Percentiles rank a stretch among this genome's conserved stretches.
Evolutionary conservation across 2,888 invertebrate genomes (phyloP).

Genomic region (Campoletis raptor): DNA sequence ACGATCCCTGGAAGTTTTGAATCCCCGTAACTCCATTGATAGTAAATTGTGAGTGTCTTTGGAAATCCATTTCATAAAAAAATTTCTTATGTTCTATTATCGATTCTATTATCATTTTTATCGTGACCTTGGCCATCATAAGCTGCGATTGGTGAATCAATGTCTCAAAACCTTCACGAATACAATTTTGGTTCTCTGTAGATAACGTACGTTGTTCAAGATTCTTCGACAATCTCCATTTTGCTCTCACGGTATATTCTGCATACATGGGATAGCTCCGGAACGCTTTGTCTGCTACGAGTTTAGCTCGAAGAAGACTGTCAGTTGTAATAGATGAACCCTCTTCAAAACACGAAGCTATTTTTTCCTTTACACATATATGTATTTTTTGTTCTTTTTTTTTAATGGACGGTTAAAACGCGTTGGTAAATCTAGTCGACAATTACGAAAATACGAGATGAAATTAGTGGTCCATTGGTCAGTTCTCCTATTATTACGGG

Average conservation of each 20-base stretch:
- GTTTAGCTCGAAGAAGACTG: conserved; percentile 29
- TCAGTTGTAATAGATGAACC: conserved; percentile 54
- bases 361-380: not conserved
- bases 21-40: conserved; percentile 41
- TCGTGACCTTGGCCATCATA: conserved; percentile 67
- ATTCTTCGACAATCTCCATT: conserved; percentile 36
- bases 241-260: conserved; percentile 50
- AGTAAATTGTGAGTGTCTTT: conserved; percentile 74
- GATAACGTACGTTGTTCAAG: conserved; percentile 76
- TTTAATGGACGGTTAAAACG: conserved; percentile 2
- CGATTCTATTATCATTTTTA: conserved; percentile 53
- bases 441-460: conserved; percentile 50
- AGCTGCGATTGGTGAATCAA: conserved; percentile 53
- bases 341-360: conserved; percentile 23
- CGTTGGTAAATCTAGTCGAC: conserved; percentile 41
- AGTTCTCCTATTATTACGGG: conserved; percentile 46
- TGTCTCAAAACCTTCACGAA: conserved; percentile 55
- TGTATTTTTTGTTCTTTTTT: conserved; percentile 1
- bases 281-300: conserved; percentile 44
- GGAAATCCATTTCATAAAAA: conserved; percentile 62
- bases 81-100: conserved; percentile 28
- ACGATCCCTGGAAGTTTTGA: not conserved
- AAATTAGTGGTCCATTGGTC: conserved; percentile 60
- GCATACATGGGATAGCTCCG: conserved; percentile 14
- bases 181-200: conserved; percentile 70